phyloP scores from a whole-genome alignment of 2,888 invertebrate genomes.

The Tenthredo amoena region DNA sequence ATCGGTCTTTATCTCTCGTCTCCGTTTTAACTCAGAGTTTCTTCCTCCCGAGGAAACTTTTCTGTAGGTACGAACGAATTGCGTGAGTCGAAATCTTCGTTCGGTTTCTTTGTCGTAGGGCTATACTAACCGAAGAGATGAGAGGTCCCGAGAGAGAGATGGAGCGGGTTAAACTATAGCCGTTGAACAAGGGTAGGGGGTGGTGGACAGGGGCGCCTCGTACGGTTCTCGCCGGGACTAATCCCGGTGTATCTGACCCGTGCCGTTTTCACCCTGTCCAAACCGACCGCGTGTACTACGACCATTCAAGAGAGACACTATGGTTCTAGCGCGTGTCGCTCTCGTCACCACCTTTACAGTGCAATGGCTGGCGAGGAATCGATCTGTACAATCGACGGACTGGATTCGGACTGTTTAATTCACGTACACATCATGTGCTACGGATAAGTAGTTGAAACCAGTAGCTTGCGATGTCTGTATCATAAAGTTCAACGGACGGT shows the following conservation, averaged over 20 bases:
- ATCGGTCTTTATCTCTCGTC: too few species aligned
- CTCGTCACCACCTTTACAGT: too few species aligned
- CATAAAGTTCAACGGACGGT: slow-evolving; percentile 26
- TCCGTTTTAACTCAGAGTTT: too few species aligned
- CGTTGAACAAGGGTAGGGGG: slow-evolving; percentile 6
- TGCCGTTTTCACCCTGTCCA: slow-evolving; percentile 34
- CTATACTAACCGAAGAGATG: not conserved
- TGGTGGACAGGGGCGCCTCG: slow-evolving; percentile 21
- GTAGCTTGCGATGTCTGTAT: not conserved
- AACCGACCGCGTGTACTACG: slow-evolving; percentile 30
- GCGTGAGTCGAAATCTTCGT: slow-evolving; percentile 4
- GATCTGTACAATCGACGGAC: not conserved
- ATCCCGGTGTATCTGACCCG: slow-evolving; percentile 23
- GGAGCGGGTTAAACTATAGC: slow-evolving; percentile 28
- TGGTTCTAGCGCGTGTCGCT: slow-evolving; percentile 5
- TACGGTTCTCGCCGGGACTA: slow-evolving; percentile 21
- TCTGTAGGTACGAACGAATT: not conserved
- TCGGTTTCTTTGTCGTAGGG: not conserved
- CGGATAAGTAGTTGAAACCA: not conserved
- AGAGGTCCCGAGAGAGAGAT: slow-evolving; percentile 31
- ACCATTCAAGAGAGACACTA: slow-evolving; percentile 29
- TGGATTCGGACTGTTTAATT: not conserved
- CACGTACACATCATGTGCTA: not conserved
- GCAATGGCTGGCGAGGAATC: not conserved
- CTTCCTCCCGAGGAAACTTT: too few species aligned